phyloP scores from a whole-genome alignment of 1,140 invertebrate genomes.

The Cherax destructor region DNA sequence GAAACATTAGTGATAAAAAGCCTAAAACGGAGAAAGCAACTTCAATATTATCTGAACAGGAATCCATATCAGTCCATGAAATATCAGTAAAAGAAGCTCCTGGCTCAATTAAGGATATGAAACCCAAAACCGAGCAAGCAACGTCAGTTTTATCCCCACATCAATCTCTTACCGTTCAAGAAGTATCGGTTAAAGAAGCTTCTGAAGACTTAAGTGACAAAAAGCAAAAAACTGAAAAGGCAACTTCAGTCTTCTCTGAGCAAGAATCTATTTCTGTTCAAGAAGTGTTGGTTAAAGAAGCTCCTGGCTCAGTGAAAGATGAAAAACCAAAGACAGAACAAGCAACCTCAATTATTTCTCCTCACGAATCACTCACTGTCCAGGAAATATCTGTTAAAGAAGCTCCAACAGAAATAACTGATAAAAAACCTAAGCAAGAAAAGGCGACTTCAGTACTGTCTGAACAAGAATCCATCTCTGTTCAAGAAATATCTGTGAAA shows the following conservation, averaged over 20 bases:
- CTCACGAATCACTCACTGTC: conserved; percentile 73
- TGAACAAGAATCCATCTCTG: conserved; percentile 75
- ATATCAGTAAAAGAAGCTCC: conserved; percentile 77
- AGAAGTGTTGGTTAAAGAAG: conserved; percentile 54
- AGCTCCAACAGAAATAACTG: conserved; percentile 31
- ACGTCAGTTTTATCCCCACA: conserved; percentile 74
- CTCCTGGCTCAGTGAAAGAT: conserved; percentile 46
- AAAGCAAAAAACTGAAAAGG: conserved; percentile 43
- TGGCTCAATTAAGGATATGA: conserved; percentile 75
- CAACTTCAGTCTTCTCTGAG: conserved; percentile 51
- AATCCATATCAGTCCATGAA: conserved; percentile 51
- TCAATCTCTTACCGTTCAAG: conserved; percentile 30
- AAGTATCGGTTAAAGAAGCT: conserved; percentile 38
- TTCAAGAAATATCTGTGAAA: conserved; percentile 77
- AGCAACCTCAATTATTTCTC: conserved; percentile 77
- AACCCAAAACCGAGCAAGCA: conserved; percentile 77
- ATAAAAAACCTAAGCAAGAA: conserved; percentile 75
- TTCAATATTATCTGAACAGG: conserved; percentile 36
- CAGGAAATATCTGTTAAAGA: conserved; percentile 58
- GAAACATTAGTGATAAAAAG: conserved; percentile 33
- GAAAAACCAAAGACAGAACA: conserved; percentile 75
- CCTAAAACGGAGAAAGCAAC: conserved; percentile 28
- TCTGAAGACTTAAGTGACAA: conserved; percentile 41
- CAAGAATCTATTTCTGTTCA: conserved; percentile 54
- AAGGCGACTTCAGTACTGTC: conserved; percentile 77